These are phyloP conservation scores for Protophormia terraenovae DNA, from an alignment of 2,888 invertebrate species.

Conservation along the genomic window DNA sequence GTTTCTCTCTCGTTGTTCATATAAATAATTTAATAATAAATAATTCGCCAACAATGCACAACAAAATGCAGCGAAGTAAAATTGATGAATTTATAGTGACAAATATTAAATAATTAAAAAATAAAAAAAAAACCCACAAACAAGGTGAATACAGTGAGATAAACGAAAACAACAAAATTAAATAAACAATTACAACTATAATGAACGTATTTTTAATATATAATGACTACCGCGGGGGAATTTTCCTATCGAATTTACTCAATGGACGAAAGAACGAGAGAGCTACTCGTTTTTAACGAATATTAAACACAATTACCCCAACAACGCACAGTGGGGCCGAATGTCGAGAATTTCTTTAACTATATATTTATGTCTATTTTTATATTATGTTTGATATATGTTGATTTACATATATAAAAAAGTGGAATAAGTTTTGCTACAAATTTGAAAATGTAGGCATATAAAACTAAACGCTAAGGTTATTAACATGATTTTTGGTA, in stretches of 20 bases:
- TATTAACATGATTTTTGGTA: too few relatives aligned
- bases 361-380: too few relatives aligned
- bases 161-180: neutral
- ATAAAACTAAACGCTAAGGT: too few relatives aligned
- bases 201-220: neutral
- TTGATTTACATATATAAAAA: too few relatives aligned
- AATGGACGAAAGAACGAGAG: neutral
- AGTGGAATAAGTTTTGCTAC: too few relatives aligned
- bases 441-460: too few relatives aligned
- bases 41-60: neutral
- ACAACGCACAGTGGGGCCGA: too few relatives aligned
- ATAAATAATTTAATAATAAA: neutral
- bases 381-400: too few relatives aligned
- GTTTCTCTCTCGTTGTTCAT: neutral
- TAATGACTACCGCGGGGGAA: neutral
- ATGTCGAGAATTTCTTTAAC: too few relatives aligned
- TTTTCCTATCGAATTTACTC: neutral
- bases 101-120: constrained; percentile 21
- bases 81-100: constrained; percentile 5
- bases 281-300: neutral
- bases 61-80: neutral
- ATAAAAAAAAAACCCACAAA: neutral
- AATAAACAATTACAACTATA: constrained; percentile 7
- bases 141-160: neutral
- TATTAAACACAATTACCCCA: neutral